Evolutionary conservation across 1,140 invertebrate genomes (phyloP).

Genomic region (Lucilia cuprina): DNA sequence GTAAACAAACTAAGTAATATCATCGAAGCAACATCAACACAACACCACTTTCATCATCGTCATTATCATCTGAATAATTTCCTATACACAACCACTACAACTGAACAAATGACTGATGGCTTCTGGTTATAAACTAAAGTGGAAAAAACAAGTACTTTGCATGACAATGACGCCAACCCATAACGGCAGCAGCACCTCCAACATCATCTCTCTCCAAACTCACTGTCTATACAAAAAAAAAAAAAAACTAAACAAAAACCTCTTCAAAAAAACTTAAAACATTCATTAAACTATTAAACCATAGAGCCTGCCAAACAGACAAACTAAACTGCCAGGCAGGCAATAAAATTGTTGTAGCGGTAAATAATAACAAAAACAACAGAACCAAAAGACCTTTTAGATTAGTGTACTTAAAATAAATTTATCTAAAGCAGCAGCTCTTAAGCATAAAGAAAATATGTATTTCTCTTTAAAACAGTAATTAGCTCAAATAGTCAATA

Average conservation of each 20-base stretch:
- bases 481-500: too few relatives aligned
- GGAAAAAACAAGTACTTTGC: not conserved
- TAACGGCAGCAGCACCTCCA: not conserved
- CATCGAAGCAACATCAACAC: not conserved
- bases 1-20: not conserved
- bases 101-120: too few relatives aligned
- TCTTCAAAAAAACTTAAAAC: not conserved
- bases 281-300: not conserved
- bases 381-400: not conserved
- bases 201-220: not conserved
- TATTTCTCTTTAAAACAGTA: not conserved
- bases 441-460: not conserved
- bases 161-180: not conserved
- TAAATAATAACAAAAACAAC: not conserved
- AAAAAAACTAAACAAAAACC: not conserved
- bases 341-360: not conserved
- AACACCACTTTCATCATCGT: not conserved
- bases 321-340: not conserved
- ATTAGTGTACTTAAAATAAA: not conserved
- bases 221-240: not conserved
- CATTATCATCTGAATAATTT: not conserved
- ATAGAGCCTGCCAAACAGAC: not conserved
- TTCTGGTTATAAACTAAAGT: not conserved
- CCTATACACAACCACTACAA: too few relatives aligned
- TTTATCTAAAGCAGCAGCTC: not conserved